Evolutionary conservation across 2,797 vertebrate species (phyloP).

Genomic region (Craterocephalus amniculus): DNA sequence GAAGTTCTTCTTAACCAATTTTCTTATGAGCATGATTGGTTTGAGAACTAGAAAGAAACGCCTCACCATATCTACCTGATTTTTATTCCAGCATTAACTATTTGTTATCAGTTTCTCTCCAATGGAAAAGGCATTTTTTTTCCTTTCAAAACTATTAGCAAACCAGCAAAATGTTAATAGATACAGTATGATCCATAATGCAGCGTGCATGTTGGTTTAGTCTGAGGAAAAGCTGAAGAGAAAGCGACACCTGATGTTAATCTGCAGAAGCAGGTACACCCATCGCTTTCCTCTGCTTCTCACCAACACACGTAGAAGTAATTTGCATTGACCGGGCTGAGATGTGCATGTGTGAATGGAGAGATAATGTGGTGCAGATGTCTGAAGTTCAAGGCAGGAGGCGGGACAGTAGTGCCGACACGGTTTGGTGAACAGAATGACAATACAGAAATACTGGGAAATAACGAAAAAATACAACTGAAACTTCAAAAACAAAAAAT

Average conservation of each 20-base stretch:
- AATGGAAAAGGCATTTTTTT: background rate
- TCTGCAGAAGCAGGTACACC: constrained; percentile 8
- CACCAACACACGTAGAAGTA: constrained; percentile 27
- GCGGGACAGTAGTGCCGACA: constrained; percentile 17
- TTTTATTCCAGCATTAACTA: background rate
- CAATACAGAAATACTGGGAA: background rate
- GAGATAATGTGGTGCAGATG: constrained; percentile 45
- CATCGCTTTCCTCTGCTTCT: constrained; percentile 7
- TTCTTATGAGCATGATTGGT: background rate
- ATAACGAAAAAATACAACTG: background rate
- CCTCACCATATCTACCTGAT: background rate
- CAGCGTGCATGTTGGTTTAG: background rate
- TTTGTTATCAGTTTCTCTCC: background rate
- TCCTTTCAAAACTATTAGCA: background rate
- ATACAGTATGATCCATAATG: background rate
- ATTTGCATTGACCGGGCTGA: constrained; percentile 22
- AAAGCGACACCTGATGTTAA: constrained; percentile 16
- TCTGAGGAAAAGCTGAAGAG: background rate
- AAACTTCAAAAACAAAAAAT: background rate
- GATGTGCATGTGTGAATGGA: constrained; percentile 10
- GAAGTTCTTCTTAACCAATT: background rate
- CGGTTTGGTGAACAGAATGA: background rate
- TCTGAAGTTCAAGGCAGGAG: constrained; percentile 7
- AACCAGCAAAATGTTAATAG: background rate
- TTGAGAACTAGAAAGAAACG: too few relatives aligned